Conservation (phyloP, 2,113 vertebrate species). For the Epinephelus fuscoguttatus region DNA sequence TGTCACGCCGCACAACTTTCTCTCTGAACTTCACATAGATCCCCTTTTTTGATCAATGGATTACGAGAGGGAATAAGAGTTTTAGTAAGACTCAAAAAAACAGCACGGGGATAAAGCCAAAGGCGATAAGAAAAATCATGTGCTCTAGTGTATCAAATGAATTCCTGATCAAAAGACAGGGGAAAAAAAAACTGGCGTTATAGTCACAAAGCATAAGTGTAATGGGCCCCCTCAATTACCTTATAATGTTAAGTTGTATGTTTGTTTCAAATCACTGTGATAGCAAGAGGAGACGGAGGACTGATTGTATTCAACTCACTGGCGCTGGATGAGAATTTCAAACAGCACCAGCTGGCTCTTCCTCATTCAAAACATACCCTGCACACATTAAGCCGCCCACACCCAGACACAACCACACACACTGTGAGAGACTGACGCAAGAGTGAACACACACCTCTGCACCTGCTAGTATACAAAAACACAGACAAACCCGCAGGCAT, state of each 20-base stretch:
- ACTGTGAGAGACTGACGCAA: conserved; percentile 45
- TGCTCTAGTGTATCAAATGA: conserved; percentile 31
- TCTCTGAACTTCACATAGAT: conserved; percentile 34
- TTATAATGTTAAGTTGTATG: conserved; percentile 41
- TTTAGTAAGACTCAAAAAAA: conserved; percentile 56
- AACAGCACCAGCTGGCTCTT: conserved; percentile 70
- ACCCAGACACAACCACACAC: background rate
- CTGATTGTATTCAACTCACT: conserved; percentile 50
- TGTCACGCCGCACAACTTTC: background rate
- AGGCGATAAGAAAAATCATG: conserved; percentile 38
- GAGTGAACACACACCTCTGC: conserved; percentile 52
- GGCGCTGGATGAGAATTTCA: conserved; percentile 52
- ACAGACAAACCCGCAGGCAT: background rate
- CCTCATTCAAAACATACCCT: conserved; percentile 63
- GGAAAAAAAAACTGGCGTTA: background rate
- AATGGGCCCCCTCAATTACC: conserved; percentile 6
- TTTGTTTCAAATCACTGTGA: conserved; percentile 37
- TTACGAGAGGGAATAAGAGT: conserved; percentile 67
- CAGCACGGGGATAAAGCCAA: conserved; percentile 42
- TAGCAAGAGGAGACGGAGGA: conserved; percentile 9
- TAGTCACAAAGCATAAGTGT: conserved; percentile 3
- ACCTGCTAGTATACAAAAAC: conserved; percentile 45
- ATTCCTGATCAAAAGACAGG: conserved; percentile 30
- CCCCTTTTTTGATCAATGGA: conserved; percentile 64
- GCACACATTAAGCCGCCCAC: conserved; percentile 44